Base-by-base conservation (phyloP, 2,888 invertebrate species). In the Yponomeuta plumbellus region DNA sequence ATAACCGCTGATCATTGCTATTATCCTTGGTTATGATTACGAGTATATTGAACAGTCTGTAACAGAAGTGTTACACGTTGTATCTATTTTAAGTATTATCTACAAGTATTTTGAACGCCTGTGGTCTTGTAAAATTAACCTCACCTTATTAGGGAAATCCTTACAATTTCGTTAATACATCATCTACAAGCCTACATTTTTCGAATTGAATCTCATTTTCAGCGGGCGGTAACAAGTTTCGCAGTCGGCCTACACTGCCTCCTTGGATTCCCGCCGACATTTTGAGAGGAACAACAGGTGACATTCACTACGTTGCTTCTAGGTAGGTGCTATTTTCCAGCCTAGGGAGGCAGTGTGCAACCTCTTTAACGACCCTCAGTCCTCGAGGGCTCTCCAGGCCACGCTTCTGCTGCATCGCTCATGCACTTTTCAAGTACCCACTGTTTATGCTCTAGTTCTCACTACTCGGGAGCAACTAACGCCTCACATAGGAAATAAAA, bases 381-480 rank as follows among this genome's bases (percentile, higher is more conserved):
- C 17, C 75, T 75, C 72, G 76, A 85, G 85, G 71, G 80, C 78
- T 69, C 86, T 86, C 26, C 39, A 17, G 44, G 23, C 76, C 71
- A 76, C 76, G 75, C 75, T 77, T 76, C 79, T 75, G 79, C 77
- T 78, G 80, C 81, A 83, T 79, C 77, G 75, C 80, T 83, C 80
- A 80, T 85, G 85, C 84, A 88, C 86, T 86, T 85, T 86, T 86
- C 81, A 84, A 88, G 86, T 84, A 81, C 83, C 79, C 83, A 80
- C 81, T 86, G 85, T 86, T 87, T 87, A 85, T 83, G 85, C 84
- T 84, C 83, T 74, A 84, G 80, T 85, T 84, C 78, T 52, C 44
- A 52, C 44, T 5, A 17, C 44, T 17, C 44, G 2, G 17, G 13
- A 70, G 77, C 75, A 17, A 52, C 74, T 77, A 74, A 76, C 11